These are phyloP conservation scores for Hirtodrosophila alboralis DNA, from an alignment of 2,888 invertebrate genomes.

Conservation along the genomic window DNA sequence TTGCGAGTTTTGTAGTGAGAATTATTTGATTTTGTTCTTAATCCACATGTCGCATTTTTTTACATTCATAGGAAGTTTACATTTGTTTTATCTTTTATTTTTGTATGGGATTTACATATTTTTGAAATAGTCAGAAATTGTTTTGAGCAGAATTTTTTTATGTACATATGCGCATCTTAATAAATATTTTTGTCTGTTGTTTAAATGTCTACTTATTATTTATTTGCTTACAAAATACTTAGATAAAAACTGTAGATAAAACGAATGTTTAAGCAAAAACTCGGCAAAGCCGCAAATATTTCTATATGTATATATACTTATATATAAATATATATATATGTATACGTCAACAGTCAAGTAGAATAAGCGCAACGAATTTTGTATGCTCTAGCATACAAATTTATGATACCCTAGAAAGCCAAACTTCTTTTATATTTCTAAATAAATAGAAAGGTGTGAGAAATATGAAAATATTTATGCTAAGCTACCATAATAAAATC, in stretches of 20 bases:
- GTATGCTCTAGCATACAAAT: conserved; percentile 12
- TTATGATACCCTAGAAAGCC: background rate
- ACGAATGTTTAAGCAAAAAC: conserved; percentile 16
- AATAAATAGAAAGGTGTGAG: no score
- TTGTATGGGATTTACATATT: no score
- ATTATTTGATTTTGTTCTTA: no score
- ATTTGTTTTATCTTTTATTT: no score
- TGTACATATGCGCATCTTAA: conserved; percentile 27
- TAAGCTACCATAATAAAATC: no score
- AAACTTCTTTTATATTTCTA: no score
- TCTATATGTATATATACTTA: background rate
- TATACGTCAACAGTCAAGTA: conserved; percentile 31
- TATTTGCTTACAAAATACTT: conserved; percentile 49
- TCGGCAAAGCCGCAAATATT: conserved; percentile 31
- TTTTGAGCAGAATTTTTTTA: background rate
- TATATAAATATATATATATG: background rate
- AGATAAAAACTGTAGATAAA: conserved; percentile 59
- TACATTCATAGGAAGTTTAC: no score
- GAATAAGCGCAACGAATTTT: conserved; percentile 5
- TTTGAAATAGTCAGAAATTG: background rate
- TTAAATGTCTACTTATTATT: conserved; percentile 38
- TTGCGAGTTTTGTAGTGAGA: no score
- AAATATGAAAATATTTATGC: no score
- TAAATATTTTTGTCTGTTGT: conserved; percentile 42
- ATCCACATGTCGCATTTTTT: no score